Base-by-base conservation (phyloP, 2,797 vertebrate species). In the Gymnothorax javanicus region DNA sequence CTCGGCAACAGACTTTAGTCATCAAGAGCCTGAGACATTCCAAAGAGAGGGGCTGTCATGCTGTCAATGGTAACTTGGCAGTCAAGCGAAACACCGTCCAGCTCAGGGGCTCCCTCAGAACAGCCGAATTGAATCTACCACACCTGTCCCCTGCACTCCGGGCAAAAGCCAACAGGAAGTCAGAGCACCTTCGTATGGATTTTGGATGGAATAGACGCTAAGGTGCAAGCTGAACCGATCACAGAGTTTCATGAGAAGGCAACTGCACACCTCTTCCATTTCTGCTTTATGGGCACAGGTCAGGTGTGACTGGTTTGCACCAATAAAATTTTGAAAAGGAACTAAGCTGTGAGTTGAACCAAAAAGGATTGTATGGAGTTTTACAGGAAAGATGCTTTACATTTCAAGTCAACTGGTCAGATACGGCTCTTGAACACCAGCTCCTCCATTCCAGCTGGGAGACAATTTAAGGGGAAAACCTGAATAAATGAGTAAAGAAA, bases 11-110 rank as follows among this genome's bases (percentile, higher is more conserved):
- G 84, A 92, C 86, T 0, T 90, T 96, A 73, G 93, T 92, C 6
- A 69, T 95, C 57, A 96, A 95, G 93, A 96, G 92, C 89, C 90
- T 95, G 56, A 94, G 91, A 83, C 94, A 96, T 67, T 91, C 95
- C 89, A 96, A 95, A 89, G 94, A 95, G 86, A 97, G 94, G 88
- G 92, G 94, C 86, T 93, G 86, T 84, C 17, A 86, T 59, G 73
- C 93, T 87, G 88, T 94, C 84, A 90, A 81, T 17, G 90, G 50
- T n/a, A 86, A 52, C 50, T 85, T 27, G 33, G 92, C 90, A 84
- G 85, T 50, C 25, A 97, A 95, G 87, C 96, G 94, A 92, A 97
- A 96, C 89, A 93, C 94, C 0, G 90, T 94, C 85, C 96, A 96
- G 87, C 84, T 96, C 86, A 94, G 93, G 56, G 92, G 94, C 1